These are phyloP conservation scores for Xerus rutilus DNA, from an alignment of 2,797 vertebrate species.

Conservation along the genomic window DNA sequence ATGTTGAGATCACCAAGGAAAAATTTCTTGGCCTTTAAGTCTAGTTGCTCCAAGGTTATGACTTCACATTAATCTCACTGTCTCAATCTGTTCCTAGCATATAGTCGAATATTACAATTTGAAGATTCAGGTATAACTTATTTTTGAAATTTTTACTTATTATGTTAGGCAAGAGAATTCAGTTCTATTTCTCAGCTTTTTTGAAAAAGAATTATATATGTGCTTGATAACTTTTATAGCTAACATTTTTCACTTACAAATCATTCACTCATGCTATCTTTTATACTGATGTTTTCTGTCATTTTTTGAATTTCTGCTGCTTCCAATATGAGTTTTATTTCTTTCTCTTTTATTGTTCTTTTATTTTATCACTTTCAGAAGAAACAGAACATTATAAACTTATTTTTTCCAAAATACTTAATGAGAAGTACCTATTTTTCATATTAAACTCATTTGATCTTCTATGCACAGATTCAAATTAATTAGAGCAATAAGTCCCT, in stretches of 20 bases:
- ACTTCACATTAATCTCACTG: background rate
- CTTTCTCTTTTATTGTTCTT: background rate
- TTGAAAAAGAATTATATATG: background rate
- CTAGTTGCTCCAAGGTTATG: background rate
- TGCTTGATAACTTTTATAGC: background rate
- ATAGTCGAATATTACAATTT: background rate
- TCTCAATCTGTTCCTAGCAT: background rate
- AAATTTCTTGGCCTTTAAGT: conserved; percentile 11
- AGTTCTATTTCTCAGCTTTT: background rate
- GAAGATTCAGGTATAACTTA: background rate
- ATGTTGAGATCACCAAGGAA: background rate
- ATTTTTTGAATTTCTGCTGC: conserved; percentile 6
- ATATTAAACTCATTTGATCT: conserved; percentile 10
- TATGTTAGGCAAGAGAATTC: background rate
- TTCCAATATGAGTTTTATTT: background rate
- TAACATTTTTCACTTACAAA: conserved; percentile 17
- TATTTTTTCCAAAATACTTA: conserved; percentile 29
- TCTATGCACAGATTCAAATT: conserved; percentile 6
- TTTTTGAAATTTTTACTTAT: conserved; percentile 39
- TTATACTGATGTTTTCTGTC: background rate
- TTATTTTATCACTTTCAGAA: background rate
- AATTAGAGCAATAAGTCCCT: background rate
- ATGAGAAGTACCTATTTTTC: background rate
- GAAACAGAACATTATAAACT: background rate
- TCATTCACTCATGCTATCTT: background rate